phyloP scores from a whole-genome alignment of 2,797 vertebrate genomes.

The Manis crassicaudata region DNA sequence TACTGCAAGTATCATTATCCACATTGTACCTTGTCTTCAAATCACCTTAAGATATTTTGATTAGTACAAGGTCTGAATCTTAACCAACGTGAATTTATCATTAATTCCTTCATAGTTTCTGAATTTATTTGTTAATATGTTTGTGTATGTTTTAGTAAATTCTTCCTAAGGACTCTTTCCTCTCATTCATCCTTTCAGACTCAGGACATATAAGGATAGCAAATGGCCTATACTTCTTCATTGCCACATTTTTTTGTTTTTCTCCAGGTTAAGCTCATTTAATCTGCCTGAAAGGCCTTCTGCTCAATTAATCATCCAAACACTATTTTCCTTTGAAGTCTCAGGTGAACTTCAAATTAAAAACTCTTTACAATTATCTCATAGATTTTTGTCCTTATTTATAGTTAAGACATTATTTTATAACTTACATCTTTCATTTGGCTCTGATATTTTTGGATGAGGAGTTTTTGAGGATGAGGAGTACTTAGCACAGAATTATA shows the following conservation, averaged over 20 bases:
- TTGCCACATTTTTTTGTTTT: not conserved
- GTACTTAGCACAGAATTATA: not conserved
- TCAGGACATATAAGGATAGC: not conserved
- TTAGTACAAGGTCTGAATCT: not conserved
- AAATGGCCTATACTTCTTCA: not conserved
- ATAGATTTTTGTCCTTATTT: not conserved
- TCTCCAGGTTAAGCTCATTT: not conserved
- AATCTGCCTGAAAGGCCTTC: not conserved
- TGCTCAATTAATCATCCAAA: not conserved
- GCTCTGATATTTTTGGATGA: not conserved
- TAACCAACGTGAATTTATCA: not conserved
- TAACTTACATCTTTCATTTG: not conserved
- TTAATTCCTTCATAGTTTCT: not conserved
- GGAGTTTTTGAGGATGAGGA: not conserved
- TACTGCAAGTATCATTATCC: not conserved
- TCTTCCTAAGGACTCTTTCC: not conserved
- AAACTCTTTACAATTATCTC: not conserved
- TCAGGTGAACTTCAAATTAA: not conserved
- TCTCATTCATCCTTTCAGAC: not conserved
- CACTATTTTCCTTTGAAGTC: not conserved
- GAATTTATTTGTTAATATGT: not conserved
- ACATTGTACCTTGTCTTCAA: not conserved
- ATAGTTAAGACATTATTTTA: not conserved
- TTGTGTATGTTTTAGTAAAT: not conserved
- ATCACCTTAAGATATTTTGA: not conserved